Evolutionary conservation across 2,888 invertebrate genomes (phyloP).

Genomic region (Pseudococcus viburni): DNA sequence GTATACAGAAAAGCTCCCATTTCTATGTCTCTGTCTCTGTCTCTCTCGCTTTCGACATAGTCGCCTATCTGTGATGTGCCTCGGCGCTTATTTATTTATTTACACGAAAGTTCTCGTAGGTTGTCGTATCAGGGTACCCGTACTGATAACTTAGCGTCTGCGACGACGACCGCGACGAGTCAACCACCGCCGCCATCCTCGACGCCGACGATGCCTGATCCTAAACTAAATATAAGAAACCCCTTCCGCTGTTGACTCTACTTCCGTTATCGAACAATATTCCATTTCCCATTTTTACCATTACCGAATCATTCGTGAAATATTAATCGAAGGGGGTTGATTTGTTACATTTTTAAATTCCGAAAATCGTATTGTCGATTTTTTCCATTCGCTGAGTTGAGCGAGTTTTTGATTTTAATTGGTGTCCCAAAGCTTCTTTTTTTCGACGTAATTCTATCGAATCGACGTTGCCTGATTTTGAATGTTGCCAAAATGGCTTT

Average conservation of each 20-base stretch:
- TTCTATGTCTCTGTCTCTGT: background rate
- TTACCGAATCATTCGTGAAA: background rate
- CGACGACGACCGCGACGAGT: background rate
- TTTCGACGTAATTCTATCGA: too few species aligned
- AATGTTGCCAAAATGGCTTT: too few species aligned
- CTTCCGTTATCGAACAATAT: background rate
- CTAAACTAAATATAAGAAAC: background rate
- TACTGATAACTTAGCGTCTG: background rate
- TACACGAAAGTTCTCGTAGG: background rate
- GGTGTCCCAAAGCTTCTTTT: too few species aligned
- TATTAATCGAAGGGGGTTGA: too few species aligned
- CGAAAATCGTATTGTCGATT: too few species aligned
- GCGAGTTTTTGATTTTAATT: too few species aligned
- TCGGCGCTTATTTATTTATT: conserved; percentile 30
- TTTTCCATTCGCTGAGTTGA: too few species aligned
- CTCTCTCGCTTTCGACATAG: background rate
- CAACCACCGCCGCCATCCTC: background rate
- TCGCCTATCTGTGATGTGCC: background rate
- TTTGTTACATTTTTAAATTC: too few species aligned
- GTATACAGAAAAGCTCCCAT: background rate
- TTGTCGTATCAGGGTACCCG: background rate
- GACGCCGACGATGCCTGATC: background rate
- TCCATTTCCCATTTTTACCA: background rate
- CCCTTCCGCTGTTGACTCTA: background rate
- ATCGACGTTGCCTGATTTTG: too few species aligned